A percentile compares a stretch with the other conserved stretches of the same genome.
Conservation (phyloP, 2,113 vertebrate species). For the Cinclus cinclus region DNA sequence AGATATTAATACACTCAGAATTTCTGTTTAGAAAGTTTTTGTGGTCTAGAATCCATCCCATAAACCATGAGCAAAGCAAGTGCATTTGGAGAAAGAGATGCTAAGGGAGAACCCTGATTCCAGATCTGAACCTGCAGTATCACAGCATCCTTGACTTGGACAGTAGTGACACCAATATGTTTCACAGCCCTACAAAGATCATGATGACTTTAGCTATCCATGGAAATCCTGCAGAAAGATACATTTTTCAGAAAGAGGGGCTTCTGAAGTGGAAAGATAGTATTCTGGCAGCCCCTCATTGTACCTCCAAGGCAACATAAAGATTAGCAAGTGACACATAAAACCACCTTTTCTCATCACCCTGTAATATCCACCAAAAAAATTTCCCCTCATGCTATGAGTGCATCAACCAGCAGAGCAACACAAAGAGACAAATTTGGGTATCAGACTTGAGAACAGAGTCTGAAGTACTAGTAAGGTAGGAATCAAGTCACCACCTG, state of each 20-base stretch:
- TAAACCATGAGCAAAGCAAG: not conserved
- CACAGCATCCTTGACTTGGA: not conserved
- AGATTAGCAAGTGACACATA: not conserved
- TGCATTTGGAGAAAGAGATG: not conserved
- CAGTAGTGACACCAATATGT: not conserved
- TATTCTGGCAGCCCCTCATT: not conserved
- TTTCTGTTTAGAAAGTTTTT: not conserved
- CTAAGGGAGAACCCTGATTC: not conserved
- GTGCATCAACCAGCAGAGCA: not conserved
- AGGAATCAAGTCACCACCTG: not conserved
- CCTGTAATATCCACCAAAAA: not conserved
- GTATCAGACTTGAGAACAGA: not conserved
- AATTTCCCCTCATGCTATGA: not conserved
- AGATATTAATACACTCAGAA: not conserved
- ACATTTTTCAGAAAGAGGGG: not conserved
- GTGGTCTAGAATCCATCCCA: not conserved
- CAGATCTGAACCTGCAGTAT: not conserved
- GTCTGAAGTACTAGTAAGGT: not conserved
- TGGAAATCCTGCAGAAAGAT: not conserved
- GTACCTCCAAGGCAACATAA: not conserved
- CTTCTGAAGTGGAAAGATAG: not conserved
- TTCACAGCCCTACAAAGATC: not conserved
- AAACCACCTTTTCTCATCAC: not conserved
- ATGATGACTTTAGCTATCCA: not conserved
- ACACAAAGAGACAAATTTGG: not conserved